These are phyloP conservation scores for Mythimna impura DNA, from an alignment of 2,888 invertebrate species.

Conservation along the genomic window DNA sequence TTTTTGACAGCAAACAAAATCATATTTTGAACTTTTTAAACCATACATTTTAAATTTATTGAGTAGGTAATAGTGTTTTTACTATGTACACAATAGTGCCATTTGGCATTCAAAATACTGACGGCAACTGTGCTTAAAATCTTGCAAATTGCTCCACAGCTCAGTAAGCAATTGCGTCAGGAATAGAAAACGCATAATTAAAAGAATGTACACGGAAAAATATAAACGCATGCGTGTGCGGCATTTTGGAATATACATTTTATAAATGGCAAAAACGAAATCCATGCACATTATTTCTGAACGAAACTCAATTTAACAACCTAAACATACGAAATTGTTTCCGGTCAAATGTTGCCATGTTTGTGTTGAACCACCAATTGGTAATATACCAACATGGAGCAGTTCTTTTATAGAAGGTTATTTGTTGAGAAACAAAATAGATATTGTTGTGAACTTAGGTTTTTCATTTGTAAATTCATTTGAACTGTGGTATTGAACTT, in stretches of 20 bases:
- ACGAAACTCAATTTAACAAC: constrained; percentile 65
- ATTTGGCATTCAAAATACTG: neutral
- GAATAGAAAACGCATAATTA: too few species aligned
- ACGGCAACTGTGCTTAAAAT: too few species aligned
- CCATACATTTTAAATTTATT: too few species aligned
- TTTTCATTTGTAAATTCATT: neutral
- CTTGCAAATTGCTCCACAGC: too few species aligned
- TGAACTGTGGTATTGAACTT: neutral
- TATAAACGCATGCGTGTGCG: neutral
- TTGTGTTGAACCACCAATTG: constrained; percentile 8
- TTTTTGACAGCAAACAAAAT: too few species aligned
- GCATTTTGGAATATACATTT: neutral
- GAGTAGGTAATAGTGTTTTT: too few species aligned
- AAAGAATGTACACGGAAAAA: neutral
- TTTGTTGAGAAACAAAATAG: neutral
- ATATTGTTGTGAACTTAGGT: too few species aligned
- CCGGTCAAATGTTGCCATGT: constrained; percentile 70
- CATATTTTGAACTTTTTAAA: too few species aligned
- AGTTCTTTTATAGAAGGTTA: neutral
- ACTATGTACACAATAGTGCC: neutral
- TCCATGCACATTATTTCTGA: constrained; percentile 33
- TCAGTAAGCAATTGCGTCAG: too few species aligned
- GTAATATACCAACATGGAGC: neutral
- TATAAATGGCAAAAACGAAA: neutral
- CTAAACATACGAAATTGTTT: constrained; percentile 46